Evolutionary conservation across 2,888 invertebrate genomes (phyloP).

Genomic region (Argyresthia albistria): DNA sequence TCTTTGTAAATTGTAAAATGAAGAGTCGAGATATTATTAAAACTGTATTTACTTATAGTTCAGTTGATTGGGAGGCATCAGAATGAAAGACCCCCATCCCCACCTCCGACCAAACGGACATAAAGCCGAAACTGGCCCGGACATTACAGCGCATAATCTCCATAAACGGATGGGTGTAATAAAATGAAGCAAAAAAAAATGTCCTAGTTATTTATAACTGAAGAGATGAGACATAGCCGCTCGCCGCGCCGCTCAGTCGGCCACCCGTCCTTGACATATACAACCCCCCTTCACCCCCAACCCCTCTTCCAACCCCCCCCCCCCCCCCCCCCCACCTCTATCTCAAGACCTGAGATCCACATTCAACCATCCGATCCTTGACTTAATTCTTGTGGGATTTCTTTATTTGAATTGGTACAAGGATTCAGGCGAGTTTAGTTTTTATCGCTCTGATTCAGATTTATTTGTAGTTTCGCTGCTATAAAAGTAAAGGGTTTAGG

Average conservation of each 20-base stretch:
- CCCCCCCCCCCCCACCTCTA: neutral
- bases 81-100: no score
- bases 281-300: neutral
- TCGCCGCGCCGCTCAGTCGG: conserved; percentile 12
- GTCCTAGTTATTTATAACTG: neutral
- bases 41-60: neutral
- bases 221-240: neutral
- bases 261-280: conserved; percentile 11
- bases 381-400: neutral
- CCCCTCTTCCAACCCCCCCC: no score
- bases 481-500: no score
- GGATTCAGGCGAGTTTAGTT: neutral
- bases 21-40: neutral
- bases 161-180: neutral
- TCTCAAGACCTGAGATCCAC: conserved; percentile 7
- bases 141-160: neutral
- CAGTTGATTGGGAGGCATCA: neutral
- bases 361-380: conserved; percentile 2
- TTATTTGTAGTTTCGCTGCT: no score
- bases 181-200: neutral
- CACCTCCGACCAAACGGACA: no score
- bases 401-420: neutral
- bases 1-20: neutral
- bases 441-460: neutral
- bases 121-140: neutral